Evolutionary conservation across 2,888 invertebrate genomes (phyloP).

Genomic region (Heteromurus nitidus): DNA sequence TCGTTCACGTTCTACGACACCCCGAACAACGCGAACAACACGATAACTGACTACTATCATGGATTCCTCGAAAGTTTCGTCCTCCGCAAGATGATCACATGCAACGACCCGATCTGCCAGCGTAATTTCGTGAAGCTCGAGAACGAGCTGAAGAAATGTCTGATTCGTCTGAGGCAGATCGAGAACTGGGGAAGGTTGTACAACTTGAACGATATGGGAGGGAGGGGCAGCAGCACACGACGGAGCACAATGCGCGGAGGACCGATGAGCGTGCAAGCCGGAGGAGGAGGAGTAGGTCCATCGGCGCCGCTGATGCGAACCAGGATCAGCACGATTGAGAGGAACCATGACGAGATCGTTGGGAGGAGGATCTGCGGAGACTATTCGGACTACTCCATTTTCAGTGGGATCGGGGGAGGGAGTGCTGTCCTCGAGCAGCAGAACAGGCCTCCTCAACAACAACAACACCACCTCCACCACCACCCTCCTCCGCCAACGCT

Average conservation of each 20-base stretch:
- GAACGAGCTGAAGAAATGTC: constrained; percentile 36
- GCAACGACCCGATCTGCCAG: constrained; percentile 41
- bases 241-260: constrained; percentile 2
- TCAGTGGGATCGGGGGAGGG: constrained; percentile 13
- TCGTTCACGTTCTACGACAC: constrained; percentile 34
- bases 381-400: constrained; percentile 26
- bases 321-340: constrained; percentile 42
- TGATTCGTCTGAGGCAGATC: constrained; percentile 30
- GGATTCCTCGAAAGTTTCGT: constrained; percentile 39
- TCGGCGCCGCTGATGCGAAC: constrained; percentile 18
- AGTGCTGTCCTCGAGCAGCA: neutral
- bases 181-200: constrained; percentile 34
- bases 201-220: constrained; percentile 1
- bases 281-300: neutral
- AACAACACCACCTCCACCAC: neutral
- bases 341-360: constrained; percentile 42
- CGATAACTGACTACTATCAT: constrained; percentile 42
- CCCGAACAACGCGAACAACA: constrained; percentile 16
- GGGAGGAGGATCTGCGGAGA: constrained; percentile 43
- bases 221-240: neutral
- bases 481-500: constrained; percentile 5
- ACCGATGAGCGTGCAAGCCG: neutral
- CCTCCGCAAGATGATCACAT: constrained; percentile 43
- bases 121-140: constrained; percentile 43
- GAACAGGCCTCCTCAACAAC: neutral